These are phyloP conservation scores for Peromyscus polionotus DNA, from an alignment of 2,113 vertebrate genomes.

Conservation along the genomic window DNA sequence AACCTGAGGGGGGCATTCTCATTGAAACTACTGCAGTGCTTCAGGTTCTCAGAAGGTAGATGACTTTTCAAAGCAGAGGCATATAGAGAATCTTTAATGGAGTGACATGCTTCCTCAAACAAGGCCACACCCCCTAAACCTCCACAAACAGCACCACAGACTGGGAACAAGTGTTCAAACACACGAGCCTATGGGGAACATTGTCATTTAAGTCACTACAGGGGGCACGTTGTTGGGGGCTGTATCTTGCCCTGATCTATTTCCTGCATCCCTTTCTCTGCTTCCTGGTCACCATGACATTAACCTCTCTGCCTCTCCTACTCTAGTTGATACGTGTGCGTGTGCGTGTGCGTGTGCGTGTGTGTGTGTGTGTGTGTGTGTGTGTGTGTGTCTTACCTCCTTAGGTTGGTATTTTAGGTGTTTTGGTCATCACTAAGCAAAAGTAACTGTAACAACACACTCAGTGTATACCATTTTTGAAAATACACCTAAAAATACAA, in stretches of 20 bases:
- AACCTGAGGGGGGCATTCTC: too few relatives aligned
- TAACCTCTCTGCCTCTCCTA: neutral
- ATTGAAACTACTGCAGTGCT: too few relatives aligned
- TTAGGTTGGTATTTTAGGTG: neutral
- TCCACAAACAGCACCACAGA: neutral
- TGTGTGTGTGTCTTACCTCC: neutral
- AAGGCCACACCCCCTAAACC: neutral
- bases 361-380: neutral
- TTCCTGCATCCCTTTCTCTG: neutral
- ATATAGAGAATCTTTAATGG: neutral
- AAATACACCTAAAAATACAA: neutral
- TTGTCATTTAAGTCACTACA: too few relatives aligned
- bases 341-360: neutral
- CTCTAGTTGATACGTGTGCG: neutral
- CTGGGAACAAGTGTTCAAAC: neutral
- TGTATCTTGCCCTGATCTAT: neutral
- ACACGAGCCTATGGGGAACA: neutral
- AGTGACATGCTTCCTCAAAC: neutral
- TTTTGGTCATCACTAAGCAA: neutral
- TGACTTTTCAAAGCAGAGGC: constrained; percentile 31
- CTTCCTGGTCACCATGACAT: neutral
- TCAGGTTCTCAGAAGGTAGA: neutral
- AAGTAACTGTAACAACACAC: neutral
- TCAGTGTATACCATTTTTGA: neutral
- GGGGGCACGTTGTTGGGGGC: neutral